A percentile compares a stretch with the other conserved stretches of the same genome.
Conservation (phyloP, 2,888 invertebrate genomes). For the Heliconius aoede region DNA sequence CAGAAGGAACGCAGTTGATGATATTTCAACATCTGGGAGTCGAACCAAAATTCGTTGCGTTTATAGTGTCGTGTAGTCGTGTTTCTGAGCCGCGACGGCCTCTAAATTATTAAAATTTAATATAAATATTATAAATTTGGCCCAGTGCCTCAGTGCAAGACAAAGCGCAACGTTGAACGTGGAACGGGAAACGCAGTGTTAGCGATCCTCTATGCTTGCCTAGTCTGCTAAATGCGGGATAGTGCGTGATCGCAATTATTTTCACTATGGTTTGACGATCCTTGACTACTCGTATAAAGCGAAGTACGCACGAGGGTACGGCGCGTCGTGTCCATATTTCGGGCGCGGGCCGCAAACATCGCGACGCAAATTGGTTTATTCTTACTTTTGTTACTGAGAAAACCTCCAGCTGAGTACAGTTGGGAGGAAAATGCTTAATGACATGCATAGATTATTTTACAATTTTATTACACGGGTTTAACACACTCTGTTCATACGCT, state of each 20-base stretch:
- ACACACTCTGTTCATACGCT: too few relatives aligned
- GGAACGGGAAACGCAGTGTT: too few relatives aligned
- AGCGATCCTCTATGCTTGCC: not conserved
- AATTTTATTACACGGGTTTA: not conserved
- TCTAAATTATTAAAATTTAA: too few relatives aligned
- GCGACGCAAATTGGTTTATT: slow-evolving; percentile 63
- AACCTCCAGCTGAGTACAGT: slow-evolving; percentile 60
- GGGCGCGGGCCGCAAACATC: slow-evolving; percentile 63
- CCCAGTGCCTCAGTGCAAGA: too few relatives aligned
- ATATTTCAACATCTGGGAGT: not conserved
- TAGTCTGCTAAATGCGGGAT: not conserved
- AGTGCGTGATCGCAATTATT: not conserved
- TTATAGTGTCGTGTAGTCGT: too few relatives aligned
- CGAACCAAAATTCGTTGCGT: not conserved
- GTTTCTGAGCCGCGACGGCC: too few relatives aligned
- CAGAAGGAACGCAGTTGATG: not conserved
- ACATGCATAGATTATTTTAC: slow-evolving; percentile 1
- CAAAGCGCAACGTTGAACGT: too few relatives aligned
- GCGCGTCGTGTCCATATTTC: slow-evolving; percentile 53
- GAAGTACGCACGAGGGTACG: slow-evolving; percentile 41
- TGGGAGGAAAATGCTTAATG: slow-evolving; percentile 42
- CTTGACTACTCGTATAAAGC: slow-evolving; percentile 39
- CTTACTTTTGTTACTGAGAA: slow-evolving; percentile 70
- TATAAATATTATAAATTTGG: too few relatives aligned
- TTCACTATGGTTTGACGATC: slow-evolving; percentile 33